A percentile compares a stretch with the other conserved stretches of the same genome.
phyloP scores from a whole-genome alignment of 2,113 vertebrate species.

The Redunca redunca region DNA sequence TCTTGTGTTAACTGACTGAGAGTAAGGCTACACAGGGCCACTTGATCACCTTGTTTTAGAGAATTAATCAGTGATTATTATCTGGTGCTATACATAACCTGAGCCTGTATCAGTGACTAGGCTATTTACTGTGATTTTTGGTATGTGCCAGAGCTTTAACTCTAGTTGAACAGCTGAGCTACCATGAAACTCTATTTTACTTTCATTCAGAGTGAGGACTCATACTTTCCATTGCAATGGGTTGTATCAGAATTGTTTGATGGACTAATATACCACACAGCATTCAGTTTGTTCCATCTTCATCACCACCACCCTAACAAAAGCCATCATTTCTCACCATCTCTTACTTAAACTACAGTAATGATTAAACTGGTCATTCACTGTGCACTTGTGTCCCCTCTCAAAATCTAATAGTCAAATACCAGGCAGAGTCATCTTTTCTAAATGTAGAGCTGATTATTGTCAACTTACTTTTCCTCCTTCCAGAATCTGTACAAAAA shows the following conservation, averaged over 20 bases:
- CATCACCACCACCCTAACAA: neutral
- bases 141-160: neutral
- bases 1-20: neutral
- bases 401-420: neutral
- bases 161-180: neutral
- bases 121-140: neutral
- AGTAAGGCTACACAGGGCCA: neutral
- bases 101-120: neutral
- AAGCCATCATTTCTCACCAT: neutral
- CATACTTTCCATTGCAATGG: neutral
- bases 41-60: neutral
- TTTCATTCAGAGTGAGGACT: neutral
- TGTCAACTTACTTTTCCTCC: neutral
- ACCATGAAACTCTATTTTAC: neutral
- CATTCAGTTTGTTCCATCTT: neutral
- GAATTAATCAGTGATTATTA: constrained; percentile 31
- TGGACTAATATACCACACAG: neutral
- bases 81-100: neutral
- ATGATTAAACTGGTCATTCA: neutral
- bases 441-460: neutral
- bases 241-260: neutral
- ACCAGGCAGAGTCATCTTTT: neutral
- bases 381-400: neutral
- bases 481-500: neutral
- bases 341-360: neutral